Evolutionary conservation across 37 sponge, comb jelly and placozoan species (phyloP).

Genomic region (Spongilla lacustris): DNA sequence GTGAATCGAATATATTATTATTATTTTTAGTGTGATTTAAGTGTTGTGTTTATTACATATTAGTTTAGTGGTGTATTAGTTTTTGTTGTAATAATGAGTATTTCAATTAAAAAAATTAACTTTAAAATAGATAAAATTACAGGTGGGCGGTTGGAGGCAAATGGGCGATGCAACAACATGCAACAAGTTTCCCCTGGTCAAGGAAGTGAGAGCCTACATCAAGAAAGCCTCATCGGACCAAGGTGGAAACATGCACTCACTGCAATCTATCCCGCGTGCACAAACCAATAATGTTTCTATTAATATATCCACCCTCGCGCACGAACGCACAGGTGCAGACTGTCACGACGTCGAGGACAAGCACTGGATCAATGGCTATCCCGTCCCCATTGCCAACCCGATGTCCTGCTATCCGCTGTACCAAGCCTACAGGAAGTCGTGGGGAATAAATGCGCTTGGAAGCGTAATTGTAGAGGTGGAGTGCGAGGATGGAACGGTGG

Average conservation of each 20-base stretch:
- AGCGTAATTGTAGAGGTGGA: constrained; percentile 85
- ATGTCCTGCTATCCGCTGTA: constrained; percentile 81
- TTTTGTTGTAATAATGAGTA: too few relatives aligned
- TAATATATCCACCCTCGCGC: neutral
- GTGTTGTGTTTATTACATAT: too few relatives aligned
- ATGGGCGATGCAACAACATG: constrained; percentile 8
- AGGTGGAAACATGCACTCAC: neutral
- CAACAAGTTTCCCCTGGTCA: constrained; percentile 40
- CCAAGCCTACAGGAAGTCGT: constrained; percentile 66
- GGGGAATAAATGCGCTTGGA: constrained; percentile 91
- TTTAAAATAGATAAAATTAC: too few relatives aligned
- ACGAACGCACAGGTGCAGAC: constrained; percentile 67
- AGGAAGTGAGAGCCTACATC: constrained; percentile 76
- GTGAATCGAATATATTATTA: too few relatives aligned
- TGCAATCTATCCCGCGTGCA: neutral
- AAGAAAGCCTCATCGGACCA: constrained; percentile 47
- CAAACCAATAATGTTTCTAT: neutral
- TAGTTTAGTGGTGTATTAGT: too few relatives aligned
- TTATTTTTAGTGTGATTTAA: too few relatives aligned
- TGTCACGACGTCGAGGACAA: constrained; percentile 87
- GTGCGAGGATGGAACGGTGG: constrained; percentile 75
- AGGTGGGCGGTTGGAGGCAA: too few relatives aligned
- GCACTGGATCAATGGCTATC: constrained; percentile 91
- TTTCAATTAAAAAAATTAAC: too few relatives aligned
- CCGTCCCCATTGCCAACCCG: constrained; percentile 81